Evolutionary conservation across 2,113 vertebrate species (phyloP), one percentile per base, ranked within the genome.

Genomic region (Eolophus roseicapilla): DNA sequence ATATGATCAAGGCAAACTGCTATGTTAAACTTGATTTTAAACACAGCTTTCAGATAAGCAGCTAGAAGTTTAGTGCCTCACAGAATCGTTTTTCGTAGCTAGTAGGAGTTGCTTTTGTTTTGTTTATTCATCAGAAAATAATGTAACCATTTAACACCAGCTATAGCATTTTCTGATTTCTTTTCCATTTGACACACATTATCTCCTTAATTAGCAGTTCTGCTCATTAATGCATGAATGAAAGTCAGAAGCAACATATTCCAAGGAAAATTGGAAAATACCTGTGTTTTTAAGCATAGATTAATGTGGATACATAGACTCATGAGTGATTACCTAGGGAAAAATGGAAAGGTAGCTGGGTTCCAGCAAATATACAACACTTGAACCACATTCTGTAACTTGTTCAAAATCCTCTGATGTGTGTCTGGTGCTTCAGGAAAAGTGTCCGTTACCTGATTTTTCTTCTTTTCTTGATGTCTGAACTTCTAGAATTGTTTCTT

Each of bases 161-260:
- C 62, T 79, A 0, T 19, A 43, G 24, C 49, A 57, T 81, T 86
- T 84, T 73, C 70, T 84, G 28, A 29, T 82, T 82, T 96, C n/a
- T 90, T 86, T 87, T 55, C 52, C 21, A 43, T 78, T 96, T 89
- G 53, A 69, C 37, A 47, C 29, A n/a, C 12, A 17, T 65, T 82
- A 59, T 89, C 70, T 93, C 31, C 62, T 86, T 90, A 95, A 90
- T 92, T 71, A 93, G 35, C 39, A 65, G 59, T 89, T 88, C 69
- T 89, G 14, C 49, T 93, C 2, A 2, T 94, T 92, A 75, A 62
- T 29, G 29, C 52, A 15, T 52, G 13, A 41, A n/a, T 78, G 44
- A 64, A 90, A 84, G n/a, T 55, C 60, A 82, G 69, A 47, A 93
- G 65, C 9, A 83, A 18, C 27, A 27, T 0, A 0, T 70, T 86